Conservation (phyloP, 2,797 vertebrate genomes). For the Tauraco hartlaubi region DNA sequence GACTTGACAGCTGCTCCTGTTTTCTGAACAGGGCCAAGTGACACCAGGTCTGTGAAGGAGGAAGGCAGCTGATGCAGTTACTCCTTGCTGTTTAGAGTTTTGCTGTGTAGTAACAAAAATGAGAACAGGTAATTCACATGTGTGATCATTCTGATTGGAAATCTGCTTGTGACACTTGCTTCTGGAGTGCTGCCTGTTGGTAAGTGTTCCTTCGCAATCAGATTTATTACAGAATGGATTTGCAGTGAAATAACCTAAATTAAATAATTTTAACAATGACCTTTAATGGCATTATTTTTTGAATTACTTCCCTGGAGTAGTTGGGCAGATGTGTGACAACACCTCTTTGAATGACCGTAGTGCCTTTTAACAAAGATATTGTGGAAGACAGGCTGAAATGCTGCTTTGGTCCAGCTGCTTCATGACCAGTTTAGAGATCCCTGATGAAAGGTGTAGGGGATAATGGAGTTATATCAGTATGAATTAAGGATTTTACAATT, state of each 20-base stretch:
- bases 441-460: background rate
- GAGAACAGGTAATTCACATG: background rate
- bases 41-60: background rate
- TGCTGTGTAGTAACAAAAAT: background rate
- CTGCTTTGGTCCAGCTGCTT: background rate
- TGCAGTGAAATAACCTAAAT: background rate
- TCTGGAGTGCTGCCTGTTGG: background rate
- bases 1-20: accelerated
- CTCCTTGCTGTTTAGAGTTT: background rate
- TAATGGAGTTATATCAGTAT: background rate
- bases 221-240: background rate
- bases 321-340: background rate
- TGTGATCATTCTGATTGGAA: background rate
- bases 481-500: background rate
- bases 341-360: background rate
- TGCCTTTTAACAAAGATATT: background rate
- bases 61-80: background rate
- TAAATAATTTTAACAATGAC: background rate
- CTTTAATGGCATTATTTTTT: background rate
- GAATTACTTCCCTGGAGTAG: background rate
- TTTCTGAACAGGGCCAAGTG: background rate
- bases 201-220: background rate
- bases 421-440: background rate
- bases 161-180: background rate
- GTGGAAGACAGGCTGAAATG: background rate